Evolutionary conservation across 2,888 invertebrate genomes (phyloP).

Genomic region (Alsophila aescularia): DNA sequence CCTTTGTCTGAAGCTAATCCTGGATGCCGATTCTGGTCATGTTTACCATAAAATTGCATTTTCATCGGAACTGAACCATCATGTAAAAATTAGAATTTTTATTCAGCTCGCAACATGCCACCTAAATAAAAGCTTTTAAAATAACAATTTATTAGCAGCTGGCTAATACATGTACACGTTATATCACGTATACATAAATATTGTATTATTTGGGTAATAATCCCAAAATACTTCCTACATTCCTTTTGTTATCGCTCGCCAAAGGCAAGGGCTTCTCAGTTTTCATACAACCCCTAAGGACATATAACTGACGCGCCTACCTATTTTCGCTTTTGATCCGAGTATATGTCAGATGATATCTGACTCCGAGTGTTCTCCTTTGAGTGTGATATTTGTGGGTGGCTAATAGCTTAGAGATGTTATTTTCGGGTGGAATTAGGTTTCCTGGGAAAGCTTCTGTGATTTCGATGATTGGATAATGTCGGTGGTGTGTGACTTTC

Average conservation of each 20-base stretch:
- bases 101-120: no score
- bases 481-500: no score
- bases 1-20: no score
- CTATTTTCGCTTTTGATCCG: constrained; percentile 20
- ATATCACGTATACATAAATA: no score
- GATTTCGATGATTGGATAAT: neutral
- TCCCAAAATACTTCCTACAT: constrained; percentile 5
- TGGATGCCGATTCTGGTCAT: no score
- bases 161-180: no score
- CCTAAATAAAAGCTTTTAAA: no score
- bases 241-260: constrained; percentile 30
- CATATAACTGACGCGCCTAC: constrained; percentile 11
- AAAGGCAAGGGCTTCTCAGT: constrained; percentile 21
- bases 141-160: no score
- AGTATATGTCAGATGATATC: constrained; percentile 28
- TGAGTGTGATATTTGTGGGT: constrained; percentile 14
- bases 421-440: constrained; percentile 14
- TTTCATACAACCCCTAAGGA: constrained; percentile 22
- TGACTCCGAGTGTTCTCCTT: constrained; percentile 25
- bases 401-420: constrained; percentile 15
- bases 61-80: no score
- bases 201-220: constrained; percentile 6
- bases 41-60: no score
- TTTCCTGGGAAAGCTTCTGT: neutral
- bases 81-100: no score